Evolutionary conservation across 2,888 invertebrate species (phyloP), one percentile per base, ranked within the genome.

Genomic region (Drosophila dives): DNA sequence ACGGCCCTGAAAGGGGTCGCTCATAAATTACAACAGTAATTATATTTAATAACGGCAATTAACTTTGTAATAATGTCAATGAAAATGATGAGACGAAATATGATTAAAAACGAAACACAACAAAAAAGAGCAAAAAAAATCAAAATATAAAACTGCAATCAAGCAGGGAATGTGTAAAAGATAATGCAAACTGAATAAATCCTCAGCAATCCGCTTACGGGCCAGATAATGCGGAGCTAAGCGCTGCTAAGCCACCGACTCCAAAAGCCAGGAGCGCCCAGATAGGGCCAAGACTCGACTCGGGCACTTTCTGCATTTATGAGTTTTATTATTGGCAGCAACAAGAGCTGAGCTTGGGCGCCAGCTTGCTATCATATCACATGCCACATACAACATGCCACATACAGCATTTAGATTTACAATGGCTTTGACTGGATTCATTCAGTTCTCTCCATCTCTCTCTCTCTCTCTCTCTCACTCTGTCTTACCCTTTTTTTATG

Each of bases 1-100:
- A 32, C 70, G 83, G 68, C 85, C 85, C 64, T 85, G 86, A 80
- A 88, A 78, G 81, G 85, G 87, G 84, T 85, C 88, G 86, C 77
- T 77, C 80, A 82, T 88, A 90, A 89, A 89, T 90, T 83, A 89
- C 90, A 86, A 79, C 72, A 77, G 83, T 81, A 88, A 86, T 89
- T 89, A 87, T 78, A 82, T 82, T 87, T 88, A 88, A 88, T 88
- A 79, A 84, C 86, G 56, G 72, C 88, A 89, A 88, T 88, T 88
- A 84, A 80, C 87, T 89, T 75, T 85, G 87, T 89, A 83, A 89
- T 89, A 87, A 87, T 87, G 89, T 87, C 86, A 87, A 87, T 86
- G 85, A 77, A 85, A 86, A 89, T 77, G 85, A 87, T 87, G 86
- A 87, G 89, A 89, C 81, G 75, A 84, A 87, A 87, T 76, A 77